phyloP scores from a whole-genome alignment of 1,140 invertebrate genomes.

The Pygmarrhopalites habei region DNA sequence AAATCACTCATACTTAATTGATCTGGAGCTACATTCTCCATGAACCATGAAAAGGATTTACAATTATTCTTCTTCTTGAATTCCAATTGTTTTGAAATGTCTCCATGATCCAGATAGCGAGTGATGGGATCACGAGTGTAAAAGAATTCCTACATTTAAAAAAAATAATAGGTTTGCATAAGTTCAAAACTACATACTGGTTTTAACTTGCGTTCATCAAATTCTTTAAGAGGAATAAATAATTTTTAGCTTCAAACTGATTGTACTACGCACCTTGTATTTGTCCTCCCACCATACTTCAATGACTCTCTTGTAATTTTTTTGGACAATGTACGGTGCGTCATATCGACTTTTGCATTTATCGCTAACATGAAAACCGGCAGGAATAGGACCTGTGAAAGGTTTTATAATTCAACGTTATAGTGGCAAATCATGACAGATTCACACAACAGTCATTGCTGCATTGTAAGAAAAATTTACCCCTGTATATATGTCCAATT shows the following conservation, averaged over 20 bases:
- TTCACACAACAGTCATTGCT: too few species aligned
- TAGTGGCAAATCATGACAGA: too few species aligned
- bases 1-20: constrained; percentile 40
- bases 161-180: too few species aligned
- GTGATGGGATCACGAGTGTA: constrained; percentile 86
- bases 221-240: too few species aligned
- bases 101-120: constrained; percentile 69
- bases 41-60: constrained; percentile 89
- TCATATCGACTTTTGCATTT: constrained; percentile 76
- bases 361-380: constrained; percentile 56
- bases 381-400: constrained; percentile 97
- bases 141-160: too few species aligned
- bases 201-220: too few species aligned
- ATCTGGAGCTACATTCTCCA: constrained; percentile 95
- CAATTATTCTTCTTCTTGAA: constrained; percentile 76
- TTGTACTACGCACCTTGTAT: too few species aligned
- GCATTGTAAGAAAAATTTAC: too few species aligned
- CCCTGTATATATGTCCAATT: constrained; percentile 60
- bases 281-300: constrained; percentile 94
- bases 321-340: constrained; percentile 56
- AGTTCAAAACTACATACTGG: too few species aligned
- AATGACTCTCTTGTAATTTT: constrained; percentile 86
- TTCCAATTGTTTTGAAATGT: constrained; percentile 69
- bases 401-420: too few species aligned
- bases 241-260: too few species aligned